These are phyloP conservation scores for Nycticryphes semicollaris DNA, from an alignment of 2,113 vertebrate genomes.

Conservation along the genomic window DNA sequence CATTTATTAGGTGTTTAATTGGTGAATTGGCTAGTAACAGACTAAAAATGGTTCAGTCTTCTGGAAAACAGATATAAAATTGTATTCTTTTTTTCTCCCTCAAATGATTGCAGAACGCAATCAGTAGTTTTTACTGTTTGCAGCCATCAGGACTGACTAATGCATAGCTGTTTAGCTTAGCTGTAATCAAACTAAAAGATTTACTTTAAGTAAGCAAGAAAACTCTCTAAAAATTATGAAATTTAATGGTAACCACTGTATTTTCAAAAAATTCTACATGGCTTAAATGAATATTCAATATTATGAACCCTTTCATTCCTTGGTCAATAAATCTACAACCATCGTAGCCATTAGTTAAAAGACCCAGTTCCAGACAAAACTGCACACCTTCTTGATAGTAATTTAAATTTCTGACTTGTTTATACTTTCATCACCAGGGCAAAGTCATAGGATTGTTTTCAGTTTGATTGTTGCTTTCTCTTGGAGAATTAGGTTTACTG, in stretches of 20 bases:
- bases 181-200: background rate
- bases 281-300: background rate
- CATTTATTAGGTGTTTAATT: background rate
- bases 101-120: background rate
- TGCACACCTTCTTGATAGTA: background rate
- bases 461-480: background rate
- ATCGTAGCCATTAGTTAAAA: background rate
- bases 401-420: background rate
- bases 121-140: background rate
- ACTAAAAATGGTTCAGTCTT: background rate
- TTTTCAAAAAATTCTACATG: background rate
- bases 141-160: background rate
- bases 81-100: background rate
- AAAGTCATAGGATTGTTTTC: background rate
- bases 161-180: background rate
- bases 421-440: background rate
- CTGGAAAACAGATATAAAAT: conserved; percentile 2
- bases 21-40: background rate
- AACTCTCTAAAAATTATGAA: background rate
- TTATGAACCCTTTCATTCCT: background rate
- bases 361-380: background rate
- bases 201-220: background rate
- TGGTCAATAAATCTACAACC: background rate
- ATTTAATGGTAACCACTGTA: background rate
- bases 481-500: background rate